Evolutionary conservation across 2,113 vertebrate species (phyloP), one percentile per base, ranked within the genome.

Genomic region (Mohoua ochrocephala): DNA sequence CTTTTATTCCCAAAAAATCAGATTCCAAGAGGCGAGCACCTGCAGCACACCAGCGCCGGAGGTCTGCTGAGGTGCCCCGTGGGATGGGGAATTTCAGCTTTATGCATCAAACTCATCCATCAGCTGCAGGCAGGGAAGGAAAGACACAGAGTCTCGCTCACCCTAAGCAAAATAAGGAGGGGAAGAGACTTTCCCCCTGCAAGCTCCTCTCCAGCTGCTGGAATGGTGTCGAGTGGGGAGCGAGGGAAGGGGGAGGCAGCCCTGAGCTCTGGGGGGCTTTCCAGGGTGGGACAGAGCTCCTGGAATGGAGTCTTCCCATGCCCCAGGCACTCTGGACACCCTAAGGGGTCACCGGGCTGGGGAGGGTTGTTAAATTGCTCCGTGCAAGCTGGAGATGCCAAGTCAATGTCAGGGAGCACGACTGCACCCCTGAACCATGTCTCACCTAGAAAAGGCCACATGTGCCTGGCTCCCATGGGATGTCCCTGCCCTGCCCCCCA

Each of bases 391-490:
- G 49, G 44, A 76, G 35, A 19, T 17, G 24, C 57, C 28, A 68
- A 80, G 49, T 6, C 78, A 53, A 15, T 0, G 2, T 2, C 69
- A 60, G 30, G 16, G 30, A 71, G 41, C 24, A 53, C 0, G 0
- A 35, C 28, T 33, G 44, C 15, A 49, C 27, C 31, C 56, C 56
- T 13, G 16, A 92, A n/a, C 30, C 47, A 69, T 9, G 3, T 61
- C 74, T 59, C 45, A 35, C 23, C 23, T 19, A 53, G 68, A 39
- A 50, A 56, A 71, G 20, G 20, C 26, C 57, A 64, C 2, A 0
- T 0, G 14, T 19, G 13, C 18, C 21, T 1, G 1, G 54, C 10
- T 92, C 45, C 54, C 13, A 0, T 0, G 27, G 73, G 63, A 61
- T 11, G 13, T 42, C 37, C 63, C 74, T 56, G 45, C 19, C 59